These are phyloP conservation scores for Reticulitermes speratus DNA, from an alignment of 1,140 invertebrate genomes.

Conservation along the genomic window DNA sequence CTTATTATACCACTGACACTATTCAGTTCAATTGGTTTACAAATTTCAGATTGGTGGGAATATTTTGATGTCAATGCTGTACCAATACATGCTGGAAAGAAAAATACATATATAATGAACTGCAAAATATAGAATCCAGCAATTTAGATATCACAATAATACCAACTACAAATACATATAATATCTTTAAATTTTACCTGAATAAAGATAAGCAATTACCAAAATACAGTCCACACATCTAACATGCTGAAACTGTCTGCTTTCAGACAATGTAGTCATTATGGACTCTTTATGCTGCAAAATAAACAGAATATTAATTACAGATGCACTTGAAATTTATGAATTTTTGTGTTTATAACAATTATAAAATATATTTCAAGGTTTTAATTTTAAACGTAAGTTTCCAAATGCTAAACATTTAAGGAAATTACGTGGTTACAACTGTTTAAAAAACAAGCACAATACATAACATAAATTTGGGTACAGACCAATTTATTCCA, in stretches of 20 bases:
- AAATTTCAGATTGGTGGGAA: not conserved
- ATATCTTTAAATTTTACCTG: not conserved
- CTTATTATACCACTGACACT: conserved; percentile 14
- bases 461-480: too few relatives aligned
- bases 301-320: not conserved
- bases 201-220: not conserved
- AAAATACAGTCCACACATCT: not conserved
- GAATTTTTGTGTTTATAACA: too few relatives aligned
- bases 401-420: too few relatives aligned
- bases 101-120: not conserved
- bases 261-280: not conserved
- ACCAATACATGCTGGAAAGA: not conserved
- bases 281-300: not conserved
- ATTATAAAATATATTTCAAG: too few relatives aligned
- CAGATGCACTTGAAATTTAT: too few relatives aligned
- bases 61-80: not conserved
- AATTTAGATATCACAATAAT: not conserved
- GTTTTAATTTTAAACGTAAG: too few relatives aligned
- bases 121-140: not conserved
- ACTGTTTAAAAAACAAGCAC: too few relatives aligned
- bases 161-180: not conserved
- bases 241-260: not conserved
- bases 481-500: too few relatives aligned
- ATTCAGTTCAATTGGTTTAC: not conserved
- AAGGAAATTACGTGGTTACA: too few relatives aligned